These are phyloP conservation scores for Trachelipus rathkii DNA, from an alignment of 1,140 invertebrate genomes.

Conservation along the genomic window DNA sequence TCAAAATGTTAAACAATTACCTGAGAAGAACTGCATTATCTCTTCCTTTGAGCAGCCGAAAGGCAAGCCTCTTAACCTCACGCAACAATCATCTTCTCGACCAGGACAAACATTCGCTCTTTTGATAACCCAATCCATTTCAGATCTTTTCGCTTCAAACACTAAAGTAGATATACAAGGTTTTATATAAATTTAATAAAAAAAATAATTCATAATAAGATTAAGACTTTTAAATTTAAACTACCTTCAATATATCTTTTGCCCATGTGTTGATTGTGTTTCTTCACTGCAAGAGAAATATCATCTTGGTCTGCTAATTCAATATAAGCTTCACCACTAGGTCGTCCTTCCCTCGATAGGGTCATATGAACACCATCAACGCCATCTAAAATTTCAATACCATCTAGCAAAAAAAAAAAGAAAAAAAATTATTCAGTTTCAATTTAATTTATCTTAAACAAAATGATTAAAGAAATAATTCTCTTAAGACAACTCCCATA, in stretches of 20 bases:
- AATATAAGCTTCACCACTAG: slow-evolving; percentile 89
- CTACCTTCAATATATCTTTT: slow-evolving; percentile 88
- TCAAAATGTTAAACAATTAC: slow-evolving; percentile 58
- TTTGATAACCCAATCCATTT: slow-evolving; percentile 81
- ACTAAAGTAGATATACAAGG: slow-evolving; percentile 56
- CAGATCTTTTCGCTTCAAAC: slow-evolving; percentile 70
- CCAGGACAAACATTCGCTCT: slow-evolving; percentile 60
- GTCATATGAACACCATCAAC: slow-evolving; percentile 79
- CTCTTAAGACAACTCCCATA: no score
- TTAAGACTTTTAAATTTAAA: slow-evolving; percentile 23
- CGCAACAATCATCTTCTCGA: slow-evolving; percentile 58
- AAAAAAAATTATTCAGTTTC: no score
- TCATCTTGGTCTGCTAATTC: slow-evolving; percentile 74
- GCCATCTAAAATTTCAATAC: slow-evolving; percentile 51
- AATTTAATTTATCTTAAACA: no score
- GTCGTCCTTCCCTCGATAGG: slow-evolving; percentile 77
- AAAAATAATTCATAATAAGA: slow-evolving; percentile 28
- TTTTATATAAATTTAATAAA: slow-evolving; percentile 35
- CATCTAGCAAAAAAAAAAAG: slow-evolving; percentile 44
- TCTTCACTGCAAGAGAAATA: slow-evolving; percentile 71
- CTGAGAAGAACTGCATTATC: slow-evolving; percentile 86
- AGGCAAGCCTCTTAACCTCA: slow-evolving; percentile 70
- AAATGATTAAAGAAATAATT: no score
- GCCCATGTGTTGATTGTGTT: slow-evolving; percentile 86
- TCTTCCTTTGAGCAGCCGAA: slow-evolving; percentile 91